Percentiles rank a stretch among this genome's conserved stretches.
phyloP scores from a whole-genome alignment of 1,140 invertebrate genomes.

The Zaprionus davidi region DNA sequence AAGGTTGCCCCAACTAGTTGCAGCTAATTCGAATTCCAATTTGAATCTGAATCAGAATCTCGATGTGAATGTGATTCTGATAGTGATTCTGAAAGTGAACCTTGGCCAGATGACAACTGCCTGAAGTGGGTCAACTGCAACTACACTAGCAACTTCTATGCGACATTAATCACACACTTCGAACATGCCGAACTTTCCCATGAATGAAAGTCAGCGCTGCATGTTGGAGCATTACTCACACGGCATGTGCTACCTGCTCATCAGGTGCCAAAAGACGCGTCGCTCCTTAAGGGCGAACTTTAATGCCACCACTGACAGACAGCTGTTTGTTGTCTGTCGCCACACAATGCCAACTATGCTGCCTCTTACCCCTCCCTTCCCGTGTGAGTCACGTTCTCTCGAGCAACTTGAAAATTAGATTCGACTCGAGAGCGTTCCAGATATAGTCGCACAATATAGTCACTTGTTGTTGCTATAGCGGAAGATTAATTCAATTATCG shows the following conservation, averaged over 20 bases:
- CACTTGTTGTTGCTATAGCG: background rate
- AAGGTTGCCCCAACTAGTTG: constrained; percentile 54
- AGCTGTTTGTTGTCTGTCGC: constrained; percentile 54
- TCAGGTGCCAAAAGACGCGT: constrained; percentile 27
- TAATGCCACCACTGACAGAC: constrained; percentile 67
- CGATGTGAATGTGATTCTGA: background rate
- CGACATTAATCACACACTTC: constrained; percentile 34
- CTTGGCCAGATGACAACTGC: constrained; percentile 57
- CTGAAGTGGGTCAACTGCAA: constrained; percentile 62
- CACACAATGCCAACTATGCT: background rate
- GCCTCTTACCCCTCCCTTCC: background rate
- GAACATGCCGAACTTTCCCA: constrained; percentile 24
- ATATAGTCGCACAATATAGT: background rate
- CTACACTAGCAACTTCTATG: constrained; percentile 9
- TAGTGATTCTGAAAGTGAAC: background rate
- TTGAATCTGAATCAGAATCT: constrained; percentile 15
- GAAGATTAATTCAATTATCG: background rate
- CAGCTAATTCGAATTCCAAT: constrained; percentile 50
- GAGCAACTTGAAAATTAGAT: background rate
- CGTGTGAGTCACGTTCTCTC: background rate
- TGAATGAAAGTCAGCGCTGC: constrained; percentile 26
- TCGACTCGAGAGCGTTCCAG: background rate
- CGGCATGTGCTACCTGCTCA: constrained; percentile 4
- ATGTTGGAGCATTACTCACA: constrained; percentile 30
- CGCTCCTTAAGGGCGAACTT: constrained; percentile 47